Percentiles rank a stretch among this genome's conserved stretches.
phyloP scores from a whole-genome alignment of 2,797 vertebrate species.

The Cossypha caffra region DNA sequence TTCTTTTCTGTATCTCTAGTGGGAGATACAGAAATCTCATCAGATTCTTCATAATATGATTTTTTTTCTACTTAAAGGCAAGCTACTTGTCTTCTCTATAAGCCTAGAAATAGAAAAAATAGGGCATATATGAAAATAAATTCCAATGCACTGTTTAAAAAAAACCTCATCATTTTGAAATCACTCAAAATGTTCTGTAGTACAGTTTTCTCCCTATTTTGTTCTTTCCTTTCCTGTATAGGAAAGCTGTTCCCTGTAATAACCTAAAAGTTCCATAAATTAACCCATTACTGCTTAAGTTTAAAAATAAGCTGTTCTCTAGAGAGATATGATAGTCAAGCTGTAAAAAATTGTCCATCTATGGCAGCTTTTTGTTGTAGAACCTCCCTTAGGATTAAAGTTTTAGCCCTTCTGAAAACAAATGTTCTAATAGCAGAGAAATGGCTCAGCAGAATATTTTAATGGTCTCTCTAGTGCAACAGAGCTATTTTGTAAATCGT shows the following conservation, averaged over 20 bases:
- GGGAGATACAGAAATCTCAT: neutral
- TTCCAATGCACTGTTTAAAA: neutral
- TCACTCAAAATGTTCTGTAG: neutral
- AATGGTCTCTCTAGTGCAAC: neutral
- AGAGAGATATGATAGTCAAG: neutral
- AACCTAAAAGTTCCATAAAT: neutral
- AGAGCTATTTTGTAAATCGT: neutral
- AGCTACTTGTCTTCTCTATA: neutral
- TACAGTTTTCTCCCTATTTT: neutral
- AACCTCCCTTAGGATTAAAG: neutral
- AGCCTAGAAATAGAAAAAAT: neutral
- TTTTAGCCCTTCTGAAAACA: neutral
- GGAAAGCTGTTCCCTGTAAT: neutral
- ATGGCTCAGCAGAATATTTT: neutral
- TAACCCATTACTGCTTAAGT: neutral
- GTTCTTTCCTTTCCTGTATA: neutral
- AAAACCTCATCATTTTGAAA: neutral
- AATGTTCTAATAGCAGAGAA: neutral
- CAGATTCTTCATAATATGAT: accelerated
- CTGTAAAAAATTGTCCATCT: neutral
- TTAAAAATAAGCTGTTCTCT: slow-evolving; percentile 10
- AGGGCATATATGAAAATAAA: neutral
- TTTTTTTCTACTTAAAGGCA: neutral
- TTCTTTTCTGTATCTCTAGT: neutral
- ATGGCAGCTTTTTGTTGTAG: neutral